Evolutionary conservation across 37 sponge, comb jelly and placozoan species (phyloP).

Genomic region (Crambe crambe): DNA sequence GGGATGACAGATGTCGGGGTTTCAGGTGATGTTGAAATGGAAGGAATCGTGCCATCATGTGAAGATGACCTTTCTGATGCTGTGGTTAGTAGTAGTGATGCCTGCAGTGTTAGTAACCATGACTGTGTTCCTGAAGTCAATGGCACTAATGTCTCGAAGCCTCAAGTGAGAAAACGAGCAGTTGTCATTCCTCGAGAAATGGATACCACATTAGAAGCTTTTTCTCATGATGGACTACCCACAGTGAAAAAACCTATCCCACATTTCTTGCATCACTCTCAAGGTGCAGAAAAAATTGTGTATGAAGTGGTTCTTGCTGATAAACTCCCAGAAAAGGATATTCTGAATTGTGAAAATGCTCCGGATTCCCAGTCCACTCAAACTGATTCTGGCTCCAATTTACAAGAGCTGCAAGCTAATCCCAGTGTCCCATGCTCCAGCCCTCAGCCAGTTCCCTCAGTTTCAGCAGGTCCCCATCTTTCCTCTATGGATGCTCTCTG

Average conservation of each 20-base stretch:
- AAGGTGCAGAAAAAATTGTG: background rate
- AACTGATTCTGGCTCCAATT: background rate
- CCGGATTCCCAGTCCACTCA: background rate
- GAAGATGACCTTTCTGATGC: background rate
- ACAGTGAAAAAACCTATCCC: background rate
- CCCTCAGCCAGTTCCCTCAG: background rate
- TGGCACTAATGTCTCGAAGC: background rate
- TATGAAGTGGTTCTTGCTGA: background rate
- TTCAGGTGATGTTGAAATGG: background rate
- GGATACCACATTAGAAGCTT: background rate
- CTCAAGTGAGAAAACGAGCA: constrained; percentile 3
- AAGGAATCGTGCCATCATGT: background rate
- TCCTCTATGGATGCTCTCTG: background rate
- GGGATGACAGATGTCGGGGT: background rate
- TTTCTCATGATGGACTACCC: background rate
- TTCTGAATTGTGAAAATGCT: too few species aligned
- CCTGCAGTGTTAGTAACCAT: too few species aligned
- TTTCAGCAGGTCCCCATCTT: background rate
- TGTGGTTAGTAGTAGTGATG: background rate
- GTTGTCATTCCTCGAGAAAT: background rate
- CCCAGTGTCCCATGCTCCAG: background rate
- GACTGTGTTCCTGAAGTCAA: background rate
- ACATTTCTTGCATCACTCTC: background rate
- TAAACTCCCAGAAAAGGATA: background rate
- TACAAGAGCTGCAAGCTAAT: background rate